These are phyloP conservation scores for Pachyramphus minor DNA, from an alignment of 2,113 vertebrate species.

Conservation along the genomic window DNA sequence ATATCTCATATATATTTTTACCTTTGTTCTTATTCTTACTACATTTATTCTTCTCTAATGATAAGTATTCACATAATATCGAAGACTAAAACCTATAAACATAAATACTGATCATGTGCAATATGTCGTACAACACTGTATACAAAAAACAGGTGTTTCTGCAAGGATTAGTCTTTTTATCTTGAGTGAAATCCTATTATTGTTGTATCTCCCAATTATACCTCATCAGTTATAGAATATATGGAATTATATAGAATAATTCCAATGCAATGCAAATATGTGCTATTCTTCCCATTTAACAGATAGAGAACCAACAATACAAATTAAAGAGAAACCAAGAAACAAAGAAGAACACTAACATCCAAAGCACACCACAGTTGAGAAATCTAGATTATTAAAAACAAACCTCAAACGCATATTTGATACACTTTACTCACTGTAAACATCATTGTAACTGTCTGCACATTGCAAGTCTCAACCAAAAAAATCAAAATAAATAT, in stretches of 20 bases:
- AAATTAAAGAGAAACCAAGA: not conserved
- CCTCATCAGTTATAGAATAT: not conserved
- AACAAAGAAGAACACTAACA: not conserved
- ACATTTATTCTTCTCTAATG: not conserved
- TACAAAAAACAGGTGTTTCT: not conserved
- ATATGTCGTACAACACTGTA: not conserved
- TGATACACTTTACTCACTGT: not conserved
- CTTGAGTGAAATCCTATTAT: not conserved
- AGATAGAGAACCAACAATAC: not conserved
- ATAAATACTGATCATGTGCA: not conserved
- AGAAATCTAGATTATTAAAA: not conserved
- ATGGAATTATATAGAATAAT: not conserved
- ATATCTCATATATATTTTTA: not conserved
- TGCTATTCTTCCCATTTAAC: not conserved
- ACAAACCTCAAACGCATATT: not conserved
- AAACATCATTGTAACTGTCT: not conserved
- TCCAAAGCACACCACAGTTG: not conserved
- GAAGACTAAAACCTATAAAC: not conserved
- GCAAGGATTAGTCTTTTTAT: not conserved
- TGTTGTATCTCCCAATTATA: not conserved
- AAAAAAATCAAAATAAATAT: not conserved
- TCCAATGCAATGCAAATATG: not conserved
- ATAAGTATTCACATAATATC: not conserved
- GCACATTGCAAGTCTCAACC: not conserved
- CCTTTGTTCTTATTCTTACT: not conserved